Base-by-base conservation (phyloP, 2,113 vertebrate genomes). In the Gadus macrocephalus region DNA sequence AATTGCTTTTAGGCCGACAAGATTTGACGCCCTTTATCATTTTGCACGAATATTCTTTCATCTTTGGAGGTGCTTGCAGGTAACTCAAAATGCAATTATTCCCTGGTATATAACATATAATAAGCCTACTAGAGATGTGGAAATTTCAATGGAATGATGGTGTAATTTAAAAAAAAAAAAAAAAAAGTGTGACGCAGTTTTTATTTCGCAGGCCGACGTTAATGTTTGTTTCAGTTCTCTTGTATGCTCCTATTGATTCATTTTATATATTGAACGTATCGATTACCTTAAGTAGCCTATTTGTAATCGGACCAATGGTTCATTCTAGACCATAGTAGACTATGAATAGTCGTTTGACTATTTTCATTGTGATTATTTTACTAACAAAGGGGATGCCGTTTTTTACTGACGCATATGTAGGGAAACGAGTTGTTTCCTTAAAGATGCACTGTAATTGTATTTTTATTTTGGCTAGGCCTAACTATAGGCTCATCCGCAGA, bases 131-230 rank as follows among this genome's bases (percentile, higher is more conserved):
- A 1, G 1, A 27, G 59, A 53, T 4, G 16, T 2, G 0, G 8
- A 1, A 42, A 56, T 64, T 12, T 1, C 3, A 20, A 0, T 11
- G 7, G 28, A 31, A 15, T 9, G 4, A 22, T 56, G n/a, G 3
- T 31, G 22, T 7, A 28, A 0, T 22, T 15, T 31, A 28, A 1
- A 19, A 12, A 1, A 5, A 0, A 59, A 68, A 17, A 4, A 15
- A 19, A 35, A 8, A 3, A 59, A 25, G 9, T 72, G 74, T 83
- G 79, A 83, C 87, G 81, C 83, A 83, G 71, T 78, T 73, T 73
- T 4, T 14, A 17, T 53, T 65, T 12, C 11, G 9, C 14, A 11
- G 5, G 22, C n/a, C 1, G 20, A 3, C 0, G 0, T 1, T 1
- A 7, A 2, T 7, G 3, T 35, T 35, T 35, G 31, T 35, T 35